Percentiles rank a stretch among this genome's conserved stretches.
These are phyloP conservation scores for Melanocharis versteri DNA, from an alignment of 2,113 vertebrate genomes.

Conservation along the genomic window DNA sequence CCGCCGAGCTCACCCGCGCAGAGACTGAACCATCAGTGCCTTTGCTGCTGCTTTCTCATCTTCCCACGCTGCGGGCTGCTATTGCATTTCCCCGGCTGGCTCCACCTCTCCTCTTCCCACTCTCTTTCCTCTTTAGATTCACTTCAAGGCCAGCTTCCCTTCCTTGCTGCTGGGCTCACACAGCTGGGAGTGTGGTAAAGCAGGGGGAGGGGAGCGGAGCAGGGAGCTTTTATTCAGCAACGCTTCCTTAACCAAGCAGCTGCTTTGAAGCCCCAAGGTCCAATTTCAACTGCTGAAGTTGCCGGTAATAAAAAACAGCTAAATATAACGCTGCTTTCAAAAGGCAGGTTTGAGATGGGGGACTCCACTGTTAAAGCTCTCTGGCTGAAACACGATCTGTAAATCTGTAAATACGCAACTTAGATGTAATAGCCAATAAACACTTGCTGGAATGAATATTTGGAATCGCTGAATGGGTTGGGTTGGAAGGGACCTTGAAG, in stretches of 20 bases:
- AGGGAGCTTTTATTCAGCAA: conserved; percentile 49
- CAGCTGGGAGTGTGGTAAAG: conserved; percentile 20
- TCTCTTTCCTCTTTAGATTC: conserved; percentile 48
- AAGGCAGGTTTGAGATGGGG: background rate
- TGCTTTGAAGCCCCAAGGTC: conserved; percentile 57
- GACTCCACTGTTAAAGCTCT: background rate
- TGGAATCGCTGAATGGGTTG: background rate
- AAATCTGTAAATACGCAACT: background rate
- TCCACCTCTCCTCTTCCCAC: conserved; percentile 54
- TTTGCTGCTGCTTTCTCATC: conserved; percentile 60
- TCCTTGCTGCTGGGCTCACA: conserved; percentile 44
- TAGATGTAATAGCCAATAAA: background rate
- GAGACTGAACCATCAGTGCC: conserved; percentile 15
- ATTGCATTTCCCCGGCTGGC: background rate
- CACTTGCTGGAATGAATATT: background rate
- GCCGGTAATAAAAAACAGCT: conserved; percentile 22
- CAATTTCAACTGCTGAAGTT: conserved; percentile 31
- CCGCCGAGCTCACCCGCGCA: background rate
- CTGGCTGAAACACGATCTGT: background rate
- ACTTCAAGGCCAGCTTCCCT: conserved; percentile 55
- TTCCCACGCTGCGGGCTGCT: conserved; percentile 39
- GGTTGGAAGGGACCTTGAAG: background rate
- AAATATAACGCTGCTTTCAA: conserved; percentile 15
- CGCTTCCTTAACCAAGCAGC: conserved; percentile 34
- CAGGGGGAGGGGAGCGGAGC: conserved; percentile 38